Base-by-base conservation (phyloP, 2,797 vertebrate genomes). In the Labroides dimidiatus region DNA sequence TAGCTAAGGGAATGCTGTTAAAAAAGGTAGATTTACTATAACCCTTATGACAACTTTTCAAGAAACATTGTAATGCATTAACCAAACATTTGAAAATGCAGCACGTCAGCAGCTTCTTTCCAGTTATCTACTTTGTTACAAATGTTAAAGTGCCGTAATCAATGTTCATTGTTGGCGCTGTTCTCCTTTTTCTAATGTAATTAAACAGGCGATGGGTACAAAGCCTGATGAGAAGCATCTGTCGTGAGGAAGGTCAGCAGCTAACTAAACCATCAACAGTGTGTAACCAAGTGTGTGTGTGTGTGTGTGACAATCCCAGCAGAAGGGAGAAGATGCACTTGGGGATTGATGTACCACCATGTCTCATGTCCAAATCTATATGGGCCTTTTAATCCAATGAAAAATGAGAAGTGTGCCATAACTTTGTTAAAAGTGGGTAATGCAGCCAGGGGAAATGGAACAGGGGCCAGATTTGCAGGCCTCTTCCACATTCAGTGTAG, bases 391-490 rank as follows among this genome's bases (percentile, higher is more conserved):
- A 91, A 90, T 90, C 84, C 82, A 89, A 91, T 93, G 91, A 94
- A 91, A 91, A 93, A 94, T 84, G 90, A 93, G 91, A 91, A 91
- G 90, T 87, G 90, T 85, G 77, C 84, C n/a, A 74, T 94, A 95
- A 94, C 90, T 83, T 84, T 89, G 91, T 94, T 94, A 93, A 78
- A 85, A 88, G 85, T 91, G 79, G 80, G 68, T 91, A 91, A 93
- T 90, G 82, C 77, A 88, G 88, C 87, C 84, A 84, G 78, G 82
- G 82, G 87, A 89, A 91, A 91, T 90, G 84, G 89, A 89, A 85
- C 79, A 79, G 66, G 70, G 84, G 83, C 78, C 85, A 88, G 82
- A 73, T 81, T 85, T 81, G 70, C 89, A 89, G 87, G 90, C 82
- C 90, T 76, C 71, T 61, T 82, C 81, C 84, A 87, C 86, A 84